Evolutionary conservation across 92 coral and sea anemone species (phyloP), one percentile per base, ranked within the genome.

Genomic region (Zoanthus sociatus): DNA sequence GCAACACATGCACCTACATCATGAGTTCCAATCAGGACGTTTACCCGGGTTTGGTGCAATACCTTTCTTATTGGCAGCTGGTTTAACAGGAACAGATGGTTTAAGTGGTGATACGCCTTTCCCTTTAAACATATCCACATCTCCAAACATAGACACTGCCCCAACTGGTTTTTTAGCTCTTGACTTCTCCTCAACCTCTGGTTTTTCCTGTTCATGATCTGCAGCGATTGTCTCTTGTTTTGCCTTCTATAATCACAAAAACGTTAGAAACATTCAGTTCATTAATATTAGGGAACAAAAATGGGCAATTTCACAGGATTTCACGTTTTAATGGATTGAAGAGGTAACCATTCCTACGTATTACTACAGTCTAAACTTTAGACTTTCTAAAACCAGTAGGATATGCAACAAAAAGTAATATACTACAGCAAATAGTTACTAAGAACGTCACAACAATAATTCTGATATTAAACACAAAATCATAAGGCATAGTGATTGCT

Each of bases 81-180:
- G 87, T 58, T 54, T 71, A 15, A 68, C 51, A 21, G 58, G 54
- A 44, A 51, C 15, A 13, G 79, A 71, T 8, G 78, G 78, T 46
- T 72, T 84, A 14, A 83, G 89, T 17, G 94, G 89, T 20, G 94
- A 84, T 31, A 44, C 8, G 20, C 77, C 44, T 37, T 90, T 88
- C 64, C 86, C 88, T 55, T 92, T 98, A 75, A 97, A 97, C 69
- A 95, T 78, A 74, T 97, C 98, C 53, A 97, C 98, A 7, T 98
- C 99, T 76, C 99, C 99, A 90, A 95, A 97, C 98, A 97, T 79
- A 16, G 99, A 92, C 73, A 97, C 99, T 12, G 98, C 99, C 14
- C 99, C 99, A 33, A 88, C 92, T 14, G 98, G 98, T 83, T 92
- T 95, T 89, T 94, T 97, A 5, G 89, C 83, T 21, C 82, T 88